phyloP scores from a whole-genome alignment of 2,113 vertebrate genomes.

The Macquaria australasica region DNA sequence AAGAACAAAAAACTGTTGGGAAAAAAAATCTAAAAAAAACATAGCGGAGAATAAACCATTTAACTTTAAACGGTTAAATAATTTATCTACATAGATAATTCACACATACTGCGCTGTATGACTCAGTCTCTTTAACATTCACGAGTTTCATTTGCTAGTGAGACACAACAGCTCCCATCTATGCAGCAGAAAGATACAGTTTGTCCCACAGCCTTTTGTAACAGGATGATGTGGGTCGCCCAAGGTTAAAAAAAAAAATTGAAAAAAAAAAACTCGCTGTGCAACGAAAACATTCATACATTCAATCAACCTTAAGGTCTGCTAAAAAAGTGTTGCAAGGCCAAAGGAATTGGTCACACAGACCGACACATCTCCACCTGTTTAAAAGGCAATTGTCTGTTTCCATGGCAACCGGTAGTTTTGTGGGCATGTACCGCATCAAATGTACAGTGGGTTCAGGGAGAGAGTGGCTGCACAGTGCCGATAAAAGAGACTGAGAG shows the following conservation, averaged over 20 bases:
- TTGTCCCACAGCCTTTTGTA: constrained; percentile 4
- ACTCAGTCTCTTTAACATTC: not conserved
- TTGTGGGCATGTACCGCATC: constrained; percentile 56
- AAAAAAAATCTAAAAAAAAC: not conserved
- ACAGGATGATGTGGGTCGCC: not conserved
- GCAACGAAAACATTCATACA: constrained; percentile 14
- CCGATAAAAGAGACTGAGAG: constrained; percentile 41
- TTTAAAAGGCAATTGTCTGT: constrained; percentile 80
- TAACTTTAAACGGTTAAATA: not conserved
- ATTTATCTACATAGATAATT: constrained; percentile 8
- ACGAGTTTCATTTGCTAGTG: constrained; percentile 9
- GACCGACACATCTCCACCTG: constrained; percentile 57
- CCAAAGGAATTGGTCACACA: constrained; percentile 52
- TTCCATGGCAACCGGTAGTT: constrained; percentile 80
- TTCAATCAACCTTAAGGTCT: constrained; percentile 54
- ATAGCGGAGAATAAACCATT: not conserved
- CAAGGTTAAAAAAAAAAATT: constrained; percentile 18
- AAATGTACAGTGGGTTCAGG: constrained; percentile 51
- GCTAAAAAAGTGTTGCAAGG: constrained; percentile 63
- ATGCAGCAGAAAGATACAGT: not conserved
- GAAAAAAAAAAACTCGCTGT: not conserved
- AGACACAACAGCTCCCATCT: not conserved
- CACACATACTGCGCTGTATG: not conserved
- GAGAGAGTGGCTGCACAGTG: constrained; percentile 28
- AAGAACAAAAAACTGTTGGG: not conserved